Evolutionary conservation across 1,140 invertebrate genomes (phyloP), one percentile per base, ranked within the genome.

Genomic region (Pachypeltis micranthus): DNA sequence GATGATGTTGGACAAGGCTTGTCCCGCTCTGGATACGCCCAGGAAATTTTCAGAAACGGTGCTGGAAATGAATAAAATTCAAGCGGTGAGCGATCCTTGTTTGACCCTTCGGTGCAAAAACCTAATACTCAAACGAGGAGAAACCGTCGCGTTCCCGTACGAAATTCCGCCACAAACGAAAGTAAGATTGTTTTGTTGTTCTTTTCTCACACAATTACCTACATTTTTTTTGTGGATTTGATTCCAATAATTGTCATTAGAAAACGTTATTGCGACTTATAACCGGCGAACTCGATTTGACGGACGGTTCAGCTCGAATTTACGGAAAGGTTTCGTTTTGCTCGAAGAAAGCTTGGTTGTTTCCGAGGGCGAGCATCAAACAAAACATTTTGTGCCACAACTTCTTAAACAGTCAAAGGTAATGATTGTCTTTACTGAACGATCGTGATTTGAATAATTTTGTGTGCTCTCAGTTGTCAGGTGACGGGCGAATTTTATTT

Each of bases 1-100:
- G 21, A 56, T 56, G 54, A 56, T 56, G 54, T 24, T 56, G 25
- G 54, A 56, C 25, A 56, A 24, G 16, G 54, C 54, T 25, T 25
- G 19, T 16, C 3, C 25, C 3, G 16, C 21, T 16, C 14, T 19
- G 25, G 25, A 56, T 2, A 16, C 16, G 26, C 19, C 25, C 19
- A 56, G 25, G 26, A 21, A 25, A 56, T 19, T 24, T 25, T 24
- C 3, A 56, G 25, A 56, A 56, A 24, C 25, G 21, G 54, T 25
- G 54, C 14, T 56, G 25, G 16, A 25, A 56, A 25, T 56, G 19
- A 16, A 21, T 16, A 56, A 56, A 21, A 14, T 3, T 16, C 21
- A 56, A 56, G 21, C 54, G 19, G 2, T 14, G 2, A 56, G 4
- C 2, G 3, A 2, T 24, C 25, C 54, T 24, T 56, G 7, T 7